Conservation (phyloP, 2,797 vertebrate genomes). For the Tapirus indicus region DNA sequence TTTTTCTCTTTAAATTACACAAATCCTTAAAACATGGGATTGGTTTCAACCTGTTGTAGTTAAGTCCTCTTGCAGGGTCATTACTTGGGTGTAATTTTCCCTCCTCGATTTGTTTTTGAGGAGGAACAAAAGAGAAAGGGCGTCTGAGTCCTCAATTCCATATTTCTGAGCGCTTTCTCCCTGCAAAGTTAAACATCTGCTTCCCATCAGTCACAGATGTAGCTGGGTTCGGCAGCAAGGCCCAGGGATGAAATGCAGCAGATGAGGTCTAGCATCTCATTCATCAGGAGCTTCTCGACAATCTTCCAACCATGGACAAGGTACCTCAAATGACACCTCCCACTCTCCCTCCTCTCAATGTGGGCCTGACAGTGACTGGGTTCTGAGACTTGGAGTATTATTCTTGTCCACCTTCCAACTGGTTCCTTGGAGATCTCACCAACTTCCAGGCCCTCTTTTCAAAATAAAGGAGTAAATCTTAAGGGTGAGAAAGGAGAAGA, state of each 20-base stretch:
- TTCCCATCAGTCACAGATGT: constrained; percentile 75
- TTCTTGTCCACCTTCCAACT: neutral
- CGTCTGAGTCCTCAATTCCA: neutral
- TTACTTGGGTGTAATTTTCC: constrained; percentile 76
- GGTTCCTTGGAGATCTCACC: neutral
- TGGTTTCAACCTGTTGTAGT: constrained; percentile 78
- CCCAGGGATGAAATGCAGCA: neutral
- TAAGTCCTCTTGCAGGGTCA: constrained; percentile 61
- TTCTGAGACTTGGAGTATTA: neutral
- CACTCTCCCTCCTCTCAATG: neutral
- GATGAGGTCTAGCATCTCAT: constrained; percentile 34
- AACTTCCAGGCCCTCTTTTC: neutral
- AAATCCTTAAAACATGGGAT: constrained; percentile 78
- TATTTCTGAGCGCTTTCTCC: constrained; percentile 19
- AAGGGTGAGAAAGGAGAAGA: neutral
- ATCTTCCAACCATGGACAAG: neutral
- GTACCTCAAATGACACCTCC: neutral
- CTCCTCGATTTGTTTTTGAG: constrained; percentile 69
- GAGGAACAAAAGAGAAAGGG: constrained; percentile 64
- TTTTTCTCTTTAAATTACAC: constrained; percentile 72
- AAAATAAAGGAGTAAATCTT: neutral
- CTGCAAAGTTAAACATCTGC: constrained; percentile 72
- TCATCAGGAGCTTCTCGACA: constrained; percentile 54
- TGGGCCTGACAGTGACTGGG: neutral
- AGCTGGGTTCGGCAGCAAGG: neutral